phyloP scores from a whole-genome alignment of 2,113 vertebrate genomes.

The Lamprotornis superbus region DNA sequence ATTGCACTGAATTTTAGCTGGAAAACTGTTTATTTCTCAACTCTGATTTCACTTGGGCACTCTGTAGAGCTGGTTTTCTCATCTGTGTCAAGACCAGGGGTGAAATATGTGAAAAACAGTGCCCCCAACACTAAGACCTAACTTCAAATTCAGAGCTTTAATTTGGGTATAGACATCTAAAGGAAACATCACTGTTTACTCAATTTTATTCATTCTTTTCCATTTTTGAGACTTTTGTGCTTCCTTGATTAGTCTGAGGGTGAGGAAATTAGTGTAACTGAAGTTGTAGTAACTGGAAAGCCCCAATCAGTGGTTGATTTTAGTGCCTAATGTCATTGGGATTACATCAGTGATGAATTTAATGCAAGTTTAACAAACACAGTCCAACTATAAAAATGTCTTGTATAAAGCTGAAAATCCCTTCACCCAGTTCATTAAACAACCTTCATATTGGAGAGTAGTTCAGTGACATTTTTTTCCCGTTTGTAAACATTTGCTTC shows the following conservation, averaged over 20 bases:
- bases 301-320: not conserved
- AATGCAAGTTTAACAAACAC: not conserved
- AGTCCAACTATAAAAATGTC: not conserved
- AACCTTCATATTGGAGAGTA: not conserved
- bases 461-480: not conserved
- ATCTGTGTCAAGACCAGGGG: not conserved
- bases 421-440: not conserved
- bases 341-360: not conserved
- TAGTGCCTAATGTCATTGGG: not conserved
- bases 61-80: not conserved
- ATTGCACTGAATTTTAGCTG: not conserved
- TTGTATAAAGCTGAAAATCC: not conserved
- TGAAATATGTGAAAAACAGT: not conserved
- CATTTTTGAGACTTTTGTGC: not conserved
- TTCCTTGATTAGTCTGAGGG: not conserved
- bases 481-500: not conserved
- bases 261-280: not conserved
- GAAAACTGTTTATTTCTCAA: not conserved
- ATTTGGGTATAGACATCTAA: not conserved
- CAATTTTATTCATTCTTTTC: not conserved
- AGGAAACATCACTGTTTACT: not conserved
- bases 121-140: not conserved
- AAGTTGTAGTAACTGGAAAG: not conserved
- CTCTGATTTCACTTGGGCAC: fast-evolving
- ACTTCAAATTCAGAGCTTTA: not conserved